These are phyloP conservation scores for Cairina moschata DNA, from an alignment of 2,113 vertebrate species.

Conservation along the genomic window DNA sequence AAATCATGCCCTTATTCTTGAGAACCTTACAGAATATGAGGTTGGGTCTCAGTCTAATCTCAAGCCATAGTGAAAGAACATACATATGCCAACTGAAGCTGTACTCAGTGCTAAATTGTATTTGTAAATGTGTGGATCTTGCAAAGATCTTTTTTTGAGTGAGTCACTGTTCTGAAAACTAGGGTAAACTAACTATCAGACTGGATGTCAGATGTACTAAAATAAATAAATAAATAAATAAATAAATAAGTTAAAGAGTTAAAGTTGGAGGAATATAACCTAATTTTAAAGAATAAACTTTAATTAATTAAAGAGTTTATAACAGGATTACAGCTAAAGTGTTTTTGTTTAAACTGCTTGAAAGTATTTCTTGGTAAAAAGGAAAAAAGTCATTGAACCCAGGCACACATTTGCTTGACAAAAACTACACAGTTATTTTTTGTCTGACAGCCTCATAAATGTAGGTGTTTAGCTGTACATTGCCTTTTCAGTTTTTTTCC, in stretches of 20 bases:
- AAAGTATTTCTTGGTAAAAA: not conserved
- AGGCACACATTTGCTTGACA: constrained; percentile 3
- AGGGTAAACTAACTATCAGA: not conserved
- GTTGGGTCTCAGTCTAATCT: not conserved
- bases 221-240: not conserved
- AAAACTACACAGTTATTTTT: constrained; percentile 44
- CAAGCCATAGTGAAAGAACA: not conserved
- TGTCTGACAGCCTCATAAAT: constrained; percentile 26
- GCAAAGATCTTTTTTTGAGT: not conserved
- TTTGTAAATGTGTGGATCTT: not conserved
- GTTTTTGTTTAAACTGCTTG: not conserved
- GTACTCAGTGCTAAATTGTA: not conserved
- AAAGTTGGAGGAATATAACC: not conserved
- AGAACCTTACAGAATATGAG: not conserved
- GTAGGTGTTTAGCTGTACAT: constrained; percentile 18
- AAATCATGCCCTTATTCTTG: not conserved
- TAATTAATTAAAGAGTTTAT: not conserved
- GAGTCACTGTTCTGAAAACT: not conserved
- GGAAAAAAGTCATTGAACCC: not conserved
- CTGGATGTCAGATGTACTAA: not conserved
- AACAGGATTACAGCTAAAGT: not conserved
- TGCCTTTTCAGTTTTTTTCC: constrained; percentile 53
- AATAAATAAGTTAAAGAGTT: not conserved
- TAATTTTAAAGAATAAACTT: constrained; percentile 1
- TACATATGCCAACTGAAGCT: not conserved